A percentile compares a stretch with the other conserved stretches of the same genome.
Evolutionary conservation across 2,888 invertebrate genomes (phyloP).

Genomic region (Cantharis nigra): DNA sequence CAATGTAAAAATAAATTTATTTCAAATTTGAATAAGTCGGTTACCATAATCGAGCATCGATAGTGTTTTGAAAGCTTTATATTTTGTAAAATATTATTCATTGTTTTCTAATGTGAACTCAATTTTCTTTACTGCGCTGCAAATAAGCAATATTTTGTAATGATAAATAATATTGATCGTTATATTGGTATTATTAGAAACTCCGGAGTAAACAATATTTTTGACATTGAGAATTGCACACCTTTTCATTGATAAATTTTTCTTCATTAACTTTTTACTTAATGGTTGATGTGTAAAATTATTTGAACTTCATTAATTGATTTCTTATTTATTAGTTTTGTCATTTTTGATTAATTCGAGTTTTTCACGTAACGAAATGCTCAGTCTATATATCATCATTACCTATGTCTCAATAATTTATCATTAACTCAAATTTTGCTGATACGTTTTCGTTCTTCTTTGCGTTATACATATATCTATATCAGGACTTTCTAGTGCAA

Average conservation of each 20-base stretch:
- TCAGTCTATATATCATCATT: not conserved
- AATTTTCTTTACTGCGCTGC: not conserved
- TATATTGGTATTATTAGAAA: not conserved
- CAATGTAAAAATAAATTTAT: not conserved
- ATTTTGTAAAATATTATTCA: not conserved
- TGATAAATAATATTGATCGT: not conserved
- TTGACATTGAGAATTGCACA: not conserved
- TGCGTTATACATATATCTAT: not conserved
- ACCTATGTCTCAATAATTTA: not conserved
- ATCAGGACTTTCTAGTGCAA: not conserved
- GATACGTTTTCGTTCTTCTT: not conserved
- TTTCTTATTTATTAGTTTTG: not conserved
- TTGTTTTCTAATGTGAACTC: not conserved
- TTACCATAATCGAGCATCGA: not conserved
- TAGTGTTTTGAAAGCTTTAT: not conserved
- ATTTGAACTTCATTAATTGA: not conserved
- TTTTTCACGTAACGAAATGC: not conserved
- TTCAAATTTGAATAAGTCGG: not conserved
- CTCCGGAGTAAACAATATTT: not conserved
- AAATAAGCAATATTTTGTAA: not conserved
- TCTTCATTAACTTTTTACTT: not conserved
- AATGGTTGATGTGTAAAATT: not conserved
- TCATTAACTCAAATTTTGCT: too few species aligned
- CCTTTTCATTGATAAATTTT: not conserved
- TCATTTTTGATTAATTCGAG: not conserved